Base-by-base conservation (phyloP, 2,797 vertebrate species). In the Notolabrus celidotus region DNA sequence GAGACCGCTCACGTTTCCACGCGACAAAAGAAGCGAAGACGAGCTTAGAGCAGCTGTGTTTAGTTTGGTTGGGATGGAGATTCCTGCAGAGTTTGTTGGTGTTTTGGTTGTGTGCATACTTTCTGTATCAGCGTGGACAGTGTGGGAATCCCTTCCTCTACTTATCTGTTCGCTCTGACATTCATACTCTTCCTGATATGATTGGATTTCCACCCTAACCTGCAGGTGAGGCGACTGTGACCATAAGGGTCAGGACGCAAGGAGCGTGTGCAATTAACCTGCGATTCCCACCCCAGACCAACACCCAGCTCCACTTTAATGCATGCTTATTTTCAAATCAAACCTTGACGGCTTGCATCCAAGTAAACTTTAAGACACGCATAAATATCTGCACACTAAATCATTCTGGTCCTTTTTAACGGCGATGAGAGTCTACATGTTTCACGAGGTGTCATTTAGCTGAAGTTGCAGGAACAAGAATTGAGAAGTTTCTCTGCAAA, bases 41-140 rank as follows among this genome's bases (percentile, higher is more conserved):
- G 10, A 17, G 53, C 42, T 23, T 56, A n/a, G 1, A 20, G 39
- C 77, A 90, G 85, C 88, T 91, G 87, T 87, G 85, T 87, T 88
- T 91, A 69, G 79, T 71, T 77, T 62, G 56, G 22, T 19, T 10
- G 36, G 27, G 57, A 57, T 25, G 46, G 61, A 47, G 72, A 79
- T 74, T 87, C 80, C 67, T 55, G 65, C 56, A 46, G 17, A 38
- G 70, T 62, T 78, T 63, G 79, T 67, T 66, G 56, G 65, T 52
- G 41, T 43, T 56, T 29, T 11, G 63, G 34, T 52, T 38, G 66
- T 34, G 56, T 75, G 56, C 65, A 34, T 79, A 51, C 71, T 74
- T 84, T 80, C 65, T 67, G 45, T 64, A 51, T 63, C 38, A 17
- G 57, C 54, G 54, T 23, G 56, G 22, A 51, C 22, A 31, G 45